Evolutionary conservation across 2,113 vertebrate genomes (phyloP).

Genomic region (Picathartes gymnocephalus): DNA sequence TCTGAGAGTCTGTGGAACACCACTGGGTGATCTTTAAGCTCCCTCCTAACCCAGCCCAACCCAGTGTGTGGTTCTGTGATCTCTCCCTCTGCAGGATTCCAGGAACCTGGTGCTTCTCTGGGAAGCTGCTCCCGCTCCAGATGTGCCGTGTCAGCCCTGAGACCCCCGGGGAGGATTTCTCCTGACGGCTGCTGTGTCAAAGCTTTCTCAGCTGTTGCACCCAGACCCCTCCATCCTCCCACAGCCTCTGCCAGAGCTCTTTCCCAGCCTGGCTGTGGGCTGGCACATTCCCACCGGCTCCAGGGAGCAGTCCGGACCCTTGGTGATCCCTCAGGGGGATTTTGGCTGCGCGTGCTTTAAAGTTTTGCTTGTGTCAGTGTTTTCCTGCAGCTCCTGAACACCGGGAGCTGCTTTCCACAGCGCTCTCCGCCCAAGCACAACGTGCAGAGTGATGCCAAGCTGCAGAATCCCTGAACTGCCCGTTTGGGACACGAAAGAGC

Average conservation of each 20-base stretch:
- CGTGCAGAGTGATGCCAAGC: rapidly evolving
- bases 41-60: not conserved
- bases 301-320: rapidly evolving
- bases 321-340: rapidly evolving
- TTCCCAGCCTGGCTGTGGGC: not conserved
- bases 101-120: not conserved
- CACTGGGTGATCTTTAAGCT: no score
- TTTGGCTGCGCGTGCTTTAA: not conserved
- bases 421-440: rapidly evolving
- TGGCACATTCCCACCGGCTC: not conserved
- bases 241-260: not conserved
- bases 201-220: constrained; percentile 52
- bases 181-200: not conserved
- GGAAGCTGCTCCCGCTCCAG: not conserved
- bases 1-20: no score
- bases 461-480: not conserved
- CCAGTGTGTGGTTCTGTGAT: not conserved
- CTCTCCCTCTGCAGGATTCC: not conserved
- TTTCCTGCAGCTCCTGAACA: not conserved
- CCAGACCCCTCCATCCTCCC: not conserved
- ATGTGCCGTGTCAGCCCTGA: constrained; percentile 23
- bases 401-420: not conserved
- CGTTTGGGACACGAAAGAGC: not conserved
- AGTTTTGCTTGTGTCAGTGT: not conserved
- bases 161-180: not conserved